phyloP scores from a whole-genome alignment of 2,888 invertebrate genomes.

The Spilosoma lubricipeda region DNA sequence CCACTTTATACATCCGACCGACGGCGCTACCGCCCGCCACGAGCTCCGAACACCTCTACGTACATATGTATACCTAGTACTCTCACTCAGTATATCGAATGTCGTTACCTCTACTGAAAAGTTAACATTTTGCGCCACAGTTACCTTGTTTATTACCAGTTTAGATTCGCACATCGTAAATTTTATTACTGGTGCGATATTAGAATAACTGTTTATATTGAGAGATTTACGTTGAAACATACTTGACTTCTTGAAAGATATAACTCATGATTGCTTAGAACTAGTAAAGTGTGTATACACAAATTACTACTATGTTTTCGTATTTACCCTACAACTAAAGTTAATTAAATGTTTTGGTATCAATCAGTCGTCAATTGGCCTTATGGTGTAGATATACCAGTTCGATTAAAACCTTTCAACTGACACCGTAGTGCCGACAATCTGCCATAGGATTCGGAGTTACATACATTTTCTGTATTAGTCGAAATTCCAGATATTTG shows the following conservation, averaged over 20 bases:
- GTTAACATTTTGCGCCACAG: conserved; percentile 37
- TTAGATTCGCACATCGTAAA: conserved; percentile 44
- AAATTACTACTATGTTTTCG: neutral
- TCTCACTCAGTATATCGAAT: conserved; percentile 39
- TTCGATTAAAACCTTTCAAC: too few species aligned
- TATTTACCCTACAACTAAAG: neutral
- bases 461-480: neutral
- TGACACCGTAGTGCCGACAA: neutral
- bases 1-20: conserved; percentile 85
- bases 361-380: neutral
- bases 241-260: neutral
- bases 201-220: conserved; percentile 37
- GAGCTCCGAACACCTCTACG: conserved; percentile 57
- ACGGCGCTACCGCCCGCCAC: conserved; percentile 76
- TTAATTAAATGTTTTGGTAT: neutral
- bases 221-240: conserved; percentile 11
- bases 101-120: conserved; percentile 51
- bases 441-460: neutral
- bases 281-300: neutral
- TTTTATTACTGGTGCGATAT: conserved; percentile 44
- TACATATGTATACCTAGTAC: conserved; percentile 60
- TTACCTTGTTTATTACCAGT: conserved; percentile 28
- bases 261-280: neutral
- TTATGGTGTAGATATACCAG: neutral
- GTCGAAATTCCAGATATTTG: neutral